phyloP scores from a whole-genome alignment of 2,113 vertebrate species.

The Anoura caudifer region DNA sequence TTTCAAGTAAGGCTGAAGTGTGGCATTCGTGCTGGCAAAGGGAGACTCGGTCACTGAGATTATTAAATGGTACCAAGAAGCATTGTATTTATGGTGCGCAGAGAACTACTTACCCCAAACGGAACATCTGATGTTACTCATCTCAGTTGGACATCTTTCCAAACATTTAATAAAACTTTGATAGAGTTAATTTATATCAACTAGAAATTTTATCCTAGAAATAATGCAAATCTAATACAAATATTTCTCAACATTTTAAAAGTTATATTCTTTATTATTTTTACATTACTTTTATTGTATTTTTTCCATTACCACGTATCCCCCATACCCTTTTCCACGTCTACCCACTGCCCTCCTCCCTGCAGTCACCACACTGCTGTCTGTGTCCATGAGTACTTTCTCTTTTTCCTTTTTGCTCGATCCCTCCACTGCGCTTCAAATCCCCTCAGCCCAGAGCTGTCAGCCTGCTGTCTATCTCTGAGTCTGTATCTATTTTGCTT shows the following conservation, averaged over 20 bases:
- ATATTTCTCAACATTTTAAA: not conserved
- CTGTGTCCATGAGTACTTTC: no score
- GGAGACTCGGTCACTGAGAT: not conserved
- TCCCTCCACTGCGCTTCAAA: no score
- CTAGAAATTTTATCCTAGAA: not conserved
- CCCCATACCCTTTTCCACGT: no score
- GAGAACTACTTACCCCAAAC: not conserved
- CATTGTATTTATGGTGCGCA: not conserved
- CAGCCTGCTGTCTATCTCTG: no score
- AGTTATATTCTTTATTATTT: no score
- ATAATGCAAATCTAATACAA: not conserved
- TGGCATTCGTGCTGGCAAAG: not conserved
- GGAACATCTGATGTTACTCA: not conserved
- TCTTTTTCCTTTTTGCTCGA: no score
- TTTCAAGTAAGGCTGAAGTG: conserved; percentile 1
- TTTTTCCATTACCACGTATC: no score
- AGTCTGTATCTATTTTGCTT: no score
- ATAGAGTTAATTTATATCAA: not conserved
- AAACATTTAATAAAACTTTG: not conserved
- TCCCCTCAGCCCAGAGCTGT: no score
- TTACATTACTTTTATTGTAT: no score
- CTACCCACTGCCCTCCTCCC: no score
- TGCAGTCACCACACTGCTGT: no score
- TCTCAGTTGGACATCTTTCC: not conserved
- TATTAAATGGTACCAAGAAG: not conserved